Base-by-base conservation (phyloP, 1,140 invertebrate genomes). In the Cyclina sinensis region DNA sequence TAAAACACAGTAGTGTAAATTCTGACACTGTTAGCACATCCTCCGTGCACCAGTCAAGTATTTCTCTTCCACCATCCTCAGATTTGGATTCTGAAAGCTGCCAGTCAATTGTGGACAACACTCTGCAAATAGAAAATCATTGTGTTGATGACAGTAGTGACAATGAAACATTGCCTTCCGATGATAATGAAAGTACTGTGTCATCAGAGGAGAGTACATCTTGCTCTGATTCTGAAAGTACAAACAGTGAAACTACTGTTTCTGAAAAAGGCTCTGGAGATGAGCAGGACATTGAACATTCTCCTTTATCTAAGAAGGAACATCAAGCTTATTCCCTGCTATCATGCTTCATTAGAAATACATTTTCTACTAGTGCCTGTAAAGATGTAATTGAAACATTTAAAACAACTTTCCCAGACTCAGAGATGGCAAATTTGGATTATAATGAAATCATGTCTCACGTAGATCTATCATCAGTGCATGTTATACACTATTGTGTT, bases 181-280 rank as follows among this genome's bases (percentile, higher is more conserved):
- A 24, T 65, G 62, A 65, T 65, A 65, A 65, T 65, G 62, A 65
- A 65, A 65, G 62, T 65, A 65, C 62, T 65, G 59, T 65, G n/a
- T 65, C 59, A 12, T 65, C 59, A 12, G 59, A 65, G 9, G 11
- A 65, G 12, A 65, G 62, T 65, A 65, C 68, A 73, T 73, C 68
- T 32, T 73, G 68, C 68, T 73, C 68, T 5, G 68, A 73, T 32
- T 32, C 68, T 73, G 68, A 73, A 73, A 32, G 27, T 73, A 32
- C 68, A 32, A 5, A 9, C 9, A 32, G 14, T 11, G 68, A 32
- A 9, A 73, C 68, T 32, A 27, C 68, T 32, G 37, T 32, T 73
- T 11, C 68, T 73, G 68, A 73, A 65, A 65, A 65, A 11, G 24
- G 27, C 27, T 73, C 68, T 73, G 68, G 30, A 73, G 68, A 73